Percentiles rank a stretch among this genome's conserved stretches.
Evolutionary conservation across 2,113 vertebrate species (phyloP).

Genomic region (Puntigrus tetrazona): DNA sequence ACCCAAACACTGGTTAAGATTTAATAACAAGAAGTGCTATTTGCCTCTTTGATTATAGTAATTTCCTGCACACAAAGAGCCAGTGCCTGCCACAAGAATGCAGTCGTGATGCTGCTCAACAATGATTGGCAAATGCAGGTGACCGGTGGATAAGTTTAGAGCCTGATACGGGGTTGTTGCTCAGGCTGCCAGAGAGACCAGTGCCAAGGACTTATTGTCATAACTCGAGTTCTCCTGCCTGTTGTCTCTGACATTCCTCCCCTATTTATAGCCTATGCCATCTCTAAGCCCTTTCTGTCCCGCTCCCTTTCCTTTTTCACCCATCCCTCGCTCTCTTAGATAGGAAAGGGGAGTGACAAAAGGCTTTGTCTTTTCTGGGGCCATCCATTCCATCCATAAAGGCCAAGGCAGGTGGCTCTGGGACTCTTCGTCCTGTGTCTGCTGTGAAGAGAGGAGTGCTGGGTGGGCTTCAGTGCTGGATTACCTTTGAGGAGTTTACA

Average conservation of each 20-base stretch:
- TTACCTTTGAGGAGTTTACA: conserved; percentile 39
- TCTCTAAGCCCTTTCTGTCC: conserved; percentile 50
- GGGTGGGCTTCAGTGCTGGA: conserved; percentile 36
- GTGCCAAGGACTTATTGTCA: conserved; percentile 60
- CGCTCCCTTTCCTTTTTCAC: conserved; percentile 61
- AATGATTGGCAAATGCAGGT: conserved; percentile 63
- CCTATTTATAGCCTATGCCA: conserved; percentile 55
- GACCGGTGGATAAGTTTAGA: conserved; percentile 56
- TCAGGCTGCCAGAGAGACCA: conserved; percentile 26
- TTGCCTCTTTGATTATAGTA: conserved; percentile 47
- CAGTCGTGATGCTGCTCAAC: conserved; percentile 20
- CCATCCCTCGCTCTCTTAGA: conserved; percentile 57
- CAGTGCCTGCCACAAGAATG: conserved; percentile 23
- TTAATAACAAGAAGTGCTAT: conserved; percentile 17
- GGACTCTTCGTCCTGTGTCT: conserved; percentile 62
- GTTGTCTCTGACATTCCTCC: conserved; percentile 51
- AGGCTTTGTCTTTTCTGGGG: conserved; percentile 67
- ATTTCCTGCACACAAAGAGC: conserved; percentile 21
- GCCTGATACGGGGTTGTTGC: conserved; percentile 38
- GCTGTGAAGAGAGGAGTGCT: conserved; percentile 34
- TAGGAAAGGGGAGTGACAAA: conserved; percentile 64
- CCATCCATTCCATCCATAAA: conserved; percentile 64
- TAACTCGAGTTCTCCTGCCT: conserved; percentile 53
- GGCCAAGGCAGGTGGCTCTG: conserved; percentile 56
- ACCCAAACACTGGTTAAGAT: background rate